phyloP scores from a whole-genome alignment of 92 coral and sea anemone genomes.

The Ricordea florida region DNA sequence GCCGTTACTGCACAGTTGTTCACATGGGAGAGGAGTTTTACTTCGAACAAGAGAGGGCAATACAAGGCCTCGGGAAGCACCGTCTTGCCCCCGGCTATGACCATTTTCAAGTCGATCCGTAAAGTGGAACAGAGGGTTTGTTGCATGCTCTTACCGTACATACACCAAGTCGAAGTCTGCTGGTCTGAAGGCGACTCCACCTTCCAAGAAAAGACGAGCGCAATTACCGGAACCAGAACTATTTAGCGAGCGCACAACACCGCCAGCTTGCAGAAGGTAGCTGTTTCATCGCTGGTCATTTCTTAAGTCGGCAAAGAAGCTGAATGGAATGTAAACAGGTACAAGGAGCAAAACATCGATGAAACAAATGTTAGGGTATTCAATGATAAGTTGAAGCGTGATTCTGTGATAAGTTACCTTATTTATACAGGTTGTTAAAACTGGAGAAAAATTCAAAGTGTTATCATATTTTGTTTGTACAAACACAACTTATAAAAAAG shows the following conservation, averaged over 20 bases:
- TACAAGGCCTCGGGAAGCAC: conserved; percentile 32
- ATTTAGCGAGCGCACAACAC: conserved; percentile 23
- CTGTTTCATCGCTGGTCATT: conserved; percentile 40
- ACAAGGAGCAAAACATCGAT: conserved; percentile 6
- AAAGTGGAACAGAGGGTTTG: conserved; percentile 50
- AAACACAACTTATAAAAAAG: conserved; percentile 22
- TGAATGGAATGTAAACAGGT: conserved; percentile 19
- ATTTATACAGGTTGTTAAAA: conserved; percentile 7
- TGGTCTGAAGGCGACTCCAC: conserved; percentile 52
- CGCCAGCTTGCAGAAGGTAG: conserved; percentile 31
- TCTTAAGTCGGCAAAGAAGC: conserved; percentile 45
- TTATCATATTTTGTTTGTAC: conserved; percentile 15
- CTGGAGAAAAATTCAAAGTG: conserved; percentile 33
- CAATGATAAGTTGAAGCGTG: conserved; percentile 18
- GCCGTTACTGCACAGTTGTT: conserved; percentile 13
- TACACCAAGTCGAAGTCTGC: conserved; percentile 53
- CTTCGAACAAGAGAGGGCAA: conserved; percentile 26
- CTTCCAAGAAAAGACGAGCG: conserved; percentile 37
- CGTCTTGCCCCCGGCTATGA: no score
- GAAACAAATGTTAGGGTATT: conserved; percentile 15
- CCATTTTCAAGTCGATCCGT: conserved; percentile 31
- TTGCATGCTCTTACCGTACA: conserved; percentile 38
- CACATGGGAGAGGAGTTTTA: conserved; percentile 32
- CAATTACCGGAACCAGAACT: conserved; percentile 45
- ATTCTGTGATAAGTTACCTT: conserved; percentile 13